phyloP scores from a whole-genome alignment of 2,888 invertebrate species.

The Troides helena region DNA sequence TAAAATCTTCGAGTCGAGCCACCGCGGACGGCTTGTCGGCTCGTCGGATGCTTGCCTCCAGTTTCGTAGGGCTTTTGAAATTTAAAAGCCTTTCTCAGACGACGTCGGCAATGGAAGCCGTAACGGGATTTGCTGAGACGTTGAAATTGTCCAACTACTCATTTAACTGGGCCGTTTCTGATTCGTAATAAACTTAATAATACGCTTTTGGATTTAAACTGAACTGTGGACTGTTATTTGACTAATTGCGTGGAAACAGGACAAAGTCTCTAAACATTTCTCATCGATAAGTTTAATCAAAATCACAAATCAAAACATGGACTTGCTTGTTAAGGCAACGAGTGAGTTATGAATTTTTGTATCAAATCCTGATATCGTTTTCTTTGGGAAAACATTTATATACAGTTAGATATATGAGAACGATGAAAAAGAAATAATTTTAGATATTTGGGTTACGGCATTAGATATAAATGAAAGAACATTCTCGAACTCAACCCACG shows the following conservation, averaged over 20 bases:
- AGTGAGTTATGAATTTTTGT: no score
- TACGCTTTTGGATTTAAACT: neutral
- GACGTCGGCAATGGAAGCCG: conserved; percentile 34
- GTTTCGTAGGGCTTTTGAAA: conserved; percentile 52
- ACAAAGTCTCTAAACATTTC: neutral
- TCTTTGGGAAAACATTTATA: no score
- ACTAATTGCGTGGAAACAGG: neutral
- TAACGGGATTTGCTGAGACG: conserved; percentile 29
- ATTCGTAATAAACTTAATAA: conserved; percentile 4
- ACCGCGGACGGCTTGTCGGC: conserved; percentile 33
- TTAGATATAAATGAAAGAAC: conserved; percentile 16
- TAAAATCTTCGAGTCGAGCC: conserved; percentile 56
- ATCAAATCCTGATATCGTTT: no score
- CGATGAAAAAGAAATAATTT: no score
- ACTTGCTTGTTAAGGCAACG: no score
- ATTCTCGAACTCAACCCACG: neutral
- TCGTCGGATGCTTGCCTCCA: conserved; percentile 37
- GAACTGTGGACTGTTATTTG: neutral
- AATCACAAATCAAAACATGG: no score
- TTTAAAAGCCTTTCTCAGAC: conserved; percentile 43
- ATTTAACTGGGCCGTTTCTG: conserved; percentile 15
- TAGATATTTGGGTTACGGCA: no score
- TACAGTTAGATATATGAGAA: no score
- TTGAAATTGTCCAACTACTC: conserved; percentile 35
- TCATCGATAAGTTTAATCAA: no score